Base-by-base conservation (phyloP, 2,797 vertebrate species). In the Lates japonicus region DNA sequence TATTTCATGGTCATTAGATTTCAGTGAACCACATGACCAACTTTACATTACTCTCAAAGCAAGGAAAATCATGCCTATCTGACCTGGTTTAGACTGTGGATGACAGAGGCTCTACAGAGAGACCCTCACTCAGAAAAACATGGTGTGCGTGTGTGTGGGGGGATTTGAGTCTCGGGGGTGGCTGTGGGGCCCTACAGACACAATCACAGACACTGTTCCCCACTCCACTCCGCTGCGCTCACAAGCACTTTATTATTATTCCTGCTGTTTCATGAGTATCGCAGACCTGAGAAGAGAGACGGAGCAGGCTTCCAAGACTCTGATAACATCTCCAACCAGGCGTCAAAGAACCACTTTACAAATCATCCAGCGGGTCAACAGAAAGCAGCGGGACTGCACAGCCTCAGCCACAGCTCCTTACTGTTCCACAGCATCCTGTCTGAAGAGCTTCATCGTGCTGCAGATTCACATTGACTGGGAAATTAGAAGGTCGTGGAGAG, bases 151-250 rank as follows among this genome's bases (percentile, higher is more conserved):
- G 25, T 29, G 25, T 29, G 25, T 29, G 58, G 85, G 83, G 80
- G 78, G 73, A 84, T 78, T 70, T 80, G 78, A 70, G 81, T 64
- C 66, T 74, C 7, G 3, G 77, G 78, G 82, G 39, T 29, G 5
- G 70, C 70, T 54, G 64, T 59, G 78, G 65, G 89, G 91, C 89
- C 89, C 75, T 10, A 48, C 33, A 82, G 83, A 87, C 80, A 91
- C 93, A 93, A 90, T 93, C 93, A 70, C 64, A 62, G 85, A 91
- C 86, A 90, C 88, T 95, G 93, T 95, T 95, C 90, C 64, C 70
- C 61, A 61, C 75, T 90, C 68, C 35, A 39, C 84, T 82, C 39
- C 70, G 57, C 66, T 22, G 66, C 48, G n/a, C 77, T 76, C 84
- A 92, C 93, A 93, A 90, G 88, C 89, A 83, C 85, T 82, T 84